Evolutionary conservation across 2,113 vertebrate species (phyloP).

Genomic region (Phocoena sinus): DNA sequence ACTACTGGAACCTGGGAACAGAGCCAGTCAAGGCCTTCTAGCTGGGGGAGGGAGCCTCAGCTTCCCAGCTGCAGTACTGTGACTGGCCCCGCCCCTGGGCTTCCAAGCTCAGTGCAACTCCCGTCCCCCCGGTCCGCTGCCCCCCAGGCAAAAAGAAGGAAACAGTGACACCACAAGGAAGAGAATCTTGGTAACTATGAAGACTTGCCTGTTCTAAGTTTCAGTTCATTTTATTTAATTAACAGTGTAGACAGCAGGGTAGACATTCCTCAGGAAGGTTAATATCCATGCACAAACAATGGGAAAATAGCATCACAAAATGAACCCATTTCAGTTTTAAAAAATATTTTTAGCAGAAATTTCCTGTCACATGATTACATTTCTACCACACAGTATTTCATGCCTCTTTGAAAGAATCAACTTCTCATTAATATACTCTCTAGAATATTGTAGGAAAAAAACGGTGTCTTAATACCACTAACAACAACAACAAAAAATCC

Average conservation of each 20-base stretch:
- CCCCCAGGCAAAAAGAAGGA: background rate
- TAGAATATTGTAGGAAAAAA: background rate
- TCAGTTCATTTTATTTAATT: background rate
- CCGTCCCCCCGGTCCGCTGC: accelerated
- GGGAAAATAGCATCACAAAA: background rate
- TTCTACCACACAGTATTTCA: conserved; percentile 19
- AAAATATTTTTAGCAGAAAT: conserved; percentile 57
- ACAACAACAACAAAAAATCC: background rate
- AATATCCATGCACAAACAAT: background rate
- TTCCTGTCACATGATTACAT: conserved; percentile 47
- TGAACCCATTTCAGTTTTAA: background rate
- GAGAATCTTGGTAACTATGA: background rate
- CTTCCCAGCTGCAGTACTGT: background rate
- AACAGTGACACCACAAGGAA: background rate
- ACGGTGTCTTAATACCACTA: background rate
- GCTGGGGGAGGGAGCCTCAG: background rate
- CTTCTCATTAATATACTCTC: conserved; percentile 18
- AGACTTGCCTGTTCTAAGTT: background rate
- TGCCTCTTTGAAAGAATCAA: conserved; percentile 3
- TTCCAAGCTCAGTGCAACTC: background rate
- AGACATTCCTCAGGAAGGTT: background rate
- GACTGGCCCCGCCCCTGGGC: background rate
- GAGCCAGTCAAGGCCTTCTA: background rate
- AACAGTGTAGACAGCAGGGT: background rate
- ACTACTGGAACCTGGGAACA: background rate